These are phyloP conservation scores for Sylvietta virens DNA, from an alignment of 2,113 vertebrate genomes.

Conservation along the genomic window DNA sequence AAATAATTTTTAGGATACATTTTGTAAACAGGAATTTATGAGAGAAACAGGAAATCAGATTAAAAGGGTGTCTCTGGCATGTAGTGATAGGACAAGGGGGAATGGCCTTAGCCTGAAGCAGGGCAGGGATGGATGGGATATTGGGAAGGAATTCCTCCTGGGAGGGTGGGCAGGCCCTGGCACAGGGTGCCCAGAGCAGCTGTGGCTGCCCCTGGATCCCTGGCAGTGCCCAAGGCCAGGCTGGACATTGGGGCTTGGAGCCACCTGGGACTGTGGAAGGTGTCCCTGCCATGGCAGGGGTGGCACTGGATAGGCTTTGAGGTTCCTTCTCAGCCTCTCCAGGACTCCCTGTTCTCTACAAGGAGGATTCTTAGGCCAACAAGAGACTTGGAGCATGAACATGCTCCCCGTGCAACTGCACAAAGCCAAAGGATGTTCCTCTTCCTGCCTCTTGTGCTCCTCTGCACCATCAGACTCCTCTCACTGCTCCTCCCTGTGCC, in stretches of 20 bases:
- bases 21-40: neutral
- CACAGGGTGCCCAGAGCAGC: neutral
- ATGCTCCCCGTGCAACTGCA: rapidly evolving
- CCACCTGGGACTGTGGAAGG: rapidly evolving
- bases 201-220: neutral
- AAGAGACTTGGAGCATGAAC: neutral
- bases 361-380: neutral
- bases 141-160: rapidly evolving
- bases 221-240: neutral
- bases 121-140: no score
- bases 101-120: neutral
- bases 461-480: neutral
- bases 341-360: neutral
- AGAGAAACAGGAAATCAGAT: neutral
- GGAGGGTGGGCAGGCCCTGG: rapidly evolving
- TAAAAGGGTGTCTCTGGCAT: neutral
- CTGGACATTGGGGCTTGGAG: neutral
- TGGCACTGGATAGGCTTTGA: rapidly evolving
- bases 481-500: neutral
- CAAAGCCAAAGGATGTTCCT: neutral
- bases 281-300: neutral
- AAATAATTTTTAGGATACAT: neutral
- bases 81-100: neutral
- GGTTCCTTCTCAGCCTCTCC: neutral
- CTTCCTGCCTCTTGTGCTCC: neutral